Evolutionary conservation across 2,888 invertebrate species (phyloP), one percentile per base, ranked within the genome.

Genomic region (Tricholauxania praeusta): DNA sequence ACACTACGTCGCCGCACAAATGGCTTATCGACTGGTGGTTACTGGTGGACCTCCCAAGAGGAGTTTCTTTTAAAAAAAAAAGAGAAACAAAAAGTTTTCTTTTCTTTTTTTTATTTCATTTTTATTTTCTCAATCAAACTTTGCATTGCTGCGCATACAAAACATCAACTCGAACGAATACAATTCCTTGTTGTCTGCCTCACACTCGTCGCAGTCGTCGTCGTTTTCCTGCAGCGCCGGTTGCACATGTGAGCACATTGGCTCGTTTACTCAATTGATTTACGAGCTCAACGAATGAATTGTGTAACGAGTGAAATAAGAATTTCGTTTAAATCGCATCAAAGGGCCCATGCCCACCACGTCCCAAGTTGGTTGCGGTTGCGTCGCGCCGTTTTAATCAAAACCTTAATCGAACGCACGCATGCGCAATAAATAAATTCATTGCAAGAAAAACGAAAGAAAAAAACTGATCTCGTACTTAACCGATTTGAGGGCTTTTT

Each of bases 381-480:
- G 53, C 59, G 77, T 74, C 78, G 77, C 81, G 76, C 81, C 81
- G 81, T 80, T 82, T 83, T 83, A 83, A 83, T 83, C 83, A 82
- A 82, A 82, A 81, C 77, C 39, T 80, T 80, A 82, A 84, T 84
- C 85, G 84, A 82, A 81, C 82, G 81, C 84, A 84, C 84, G 84
- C 84, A 84, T 83, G 83, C 80, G 80, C 82, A 81, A 83, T 83
- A 83, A 84, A 83, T 81, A 78, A 75, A 63, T 47, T 28, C 6
- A 49, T 67, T 57, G 74, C 75, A 75, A 73, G 68, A 71, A 71
- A 74, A 78, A 73, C 72, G 71, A 74, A 71, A 65, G 52, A 68
- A 14, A 59, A 65, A 55, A 76, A 52, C 22, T 52, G 51, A 62
- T 2, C 63, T 53, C 74, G 66, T 71, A 67, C 63, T 65, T 47